Base-by-base conservation (phyloP, 2,797 vertebrate species). In the Brachymystax lenok region DNA sequence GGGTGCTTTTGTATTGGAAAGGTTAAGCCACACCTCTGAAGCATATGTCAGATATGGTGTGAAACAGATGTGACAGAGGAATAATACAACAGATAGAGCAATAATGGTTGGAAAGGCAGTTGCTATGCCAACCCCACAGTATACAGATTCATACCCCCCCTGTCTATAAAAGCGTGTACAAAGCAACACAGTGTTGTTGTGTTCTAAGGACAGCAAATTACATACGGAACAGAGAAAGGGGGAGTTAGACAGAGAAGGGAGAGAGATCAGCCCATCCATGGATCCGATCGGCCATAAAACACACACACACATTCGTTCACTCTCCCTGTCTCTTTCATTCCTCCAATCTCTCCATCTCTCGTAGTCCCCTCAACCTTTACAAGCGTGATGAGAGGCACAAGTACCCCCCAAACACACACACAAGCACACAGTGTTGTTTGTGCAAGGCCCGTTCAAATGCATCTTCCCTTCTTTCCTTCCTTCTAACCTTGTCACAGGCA, bases 101-200 rank as follows among this genome's bases (percentile, higher is more conserved):
- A 86, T 85, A 82, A 91, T 87, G 81, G 86, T 78, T 81, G 72
- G 81, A 83, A 82, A 70, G 86, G 80, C 81, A 85, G 93, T 92
- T 94, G 86, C 93, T 83, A 92, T 93, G 91, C 89, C 91, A 90
- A 93, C 88, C 16, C 61, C 75, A 79, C 83, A 87, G 87, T 92
- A 89, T 79, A 93, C 89, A 91, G 88, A 91, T 77, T 79, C 81
- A 85, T 71, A 75, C 8, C 71, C 30, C 27, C 79, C 74, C 72
- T 83, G 27, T 72, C 74, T 71, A 30, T 0, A 67, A 79, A 40
- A 10, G 3, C 17, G 19, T 40, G 54, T 86, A 81, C 79, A 80
- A 86, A 81, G 78, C 72, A 75, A 77, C 64, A 85, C 78, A 77
- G 28, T 80, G 85, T 75, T 50, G 77, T 63, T 0, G 17, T 21